Evolutionary conservation across 1,140 invertebrate species (phyloP).

Genomic region (Papilio polyxenes): DNA sequence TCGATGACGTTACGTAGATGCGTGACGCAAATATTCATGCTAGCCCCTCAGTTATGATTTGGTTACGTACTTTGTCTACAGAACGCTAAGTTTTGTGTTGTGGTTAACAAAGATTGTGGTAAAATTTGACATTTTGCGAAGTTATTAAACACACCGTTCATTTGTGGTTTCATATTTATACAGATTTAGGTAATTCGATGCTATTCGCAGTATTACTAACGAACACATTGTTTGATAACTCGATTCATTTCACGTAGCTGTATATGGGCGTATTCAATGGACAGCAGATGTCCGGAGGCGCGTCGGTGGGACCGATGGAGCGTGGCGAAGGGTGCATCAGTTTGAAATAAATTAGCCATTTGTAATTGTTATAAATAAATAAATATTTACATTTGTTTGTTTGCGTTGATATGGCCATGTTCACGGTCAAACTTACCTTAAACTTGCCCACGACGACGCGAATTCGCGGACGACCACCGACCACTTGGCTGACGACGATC

Average conservation of each 20-base stretch:
- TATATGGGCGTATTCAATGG: constrained; percentile 27
- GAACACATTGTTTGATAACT: not conserved
- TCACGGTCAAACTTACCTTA: no score
- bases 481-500: no score
- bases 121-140: no score
- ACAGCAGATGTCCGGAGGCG: constrained; percentile 29
- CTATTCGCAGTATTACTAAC: not conserved
- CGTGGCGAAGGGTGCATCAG: constrained; percentile 16
- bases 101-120: no score
- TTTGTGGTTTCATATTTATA: not conserved
- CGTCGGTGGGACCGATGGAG: constrained; percentile 10
- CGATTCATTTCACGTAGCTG: constrained; percentile 1
- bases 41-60: no score
- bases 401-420: no score
- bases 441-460: no score
- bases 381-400: not conserved
- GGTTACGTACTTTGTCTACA: no score
- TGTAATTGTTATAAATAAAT: not conserved
- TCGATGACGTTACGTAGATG: no score
- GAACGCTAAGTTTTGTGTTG: no score
- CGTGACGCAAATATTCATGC: no score
- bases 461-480: no score
- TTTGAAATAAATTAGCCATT: constrained; percentile 5
- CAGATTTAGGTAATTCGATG: not conserved
- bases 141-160: not conserved